Evolutionary conservation across 2,888 invertebrate genomes (phyloP), one percentile per base, ranked within the genome.

Genomic region (Incurvaria masculella): DNA sequence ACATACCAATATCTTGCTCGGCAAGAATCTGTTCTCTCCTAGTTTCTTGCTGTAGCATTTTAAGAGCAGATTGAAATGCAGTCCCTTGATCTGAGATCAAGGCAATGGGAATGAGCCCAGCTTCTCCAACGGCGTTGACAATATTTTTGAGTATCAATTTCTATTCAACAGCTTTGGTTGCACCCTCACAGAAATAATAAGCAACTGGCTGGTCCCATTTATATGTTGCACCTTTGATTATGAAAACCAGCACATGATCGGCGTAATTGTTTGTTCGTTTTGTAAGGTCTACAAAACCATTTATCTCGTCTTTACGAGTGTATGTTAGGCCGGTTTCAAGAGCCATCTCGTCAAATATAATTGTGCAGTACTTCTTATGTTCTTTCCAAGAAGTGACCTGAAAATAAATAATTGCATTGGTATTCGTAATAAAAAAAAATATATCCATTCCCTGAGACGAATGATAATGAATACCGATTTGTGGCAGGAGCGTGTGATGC

Each of bases 131-230:
- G 5, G 39, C 40, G 5, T n/a, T 14, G 14, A 47, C 42, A 21
- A 47, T 26, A 21, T 23, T 19, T 42, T 41, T 47, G n/a, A 23
- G 17, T 14, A n/a, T 47, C 10, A 6, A 21, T 44, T 44, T 21
- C 21, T 21, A 14, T 23, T 44, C 16, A n/a, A 23, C 6, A 6
- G 23, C 44, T 16, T 21, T 23, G n/a, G 47, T 47, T 16, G 47
- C 41, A 23, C 47, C 47, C 23, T 47, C 42, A 47, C 47, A 47
- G 17, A 47, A 47, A 17, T 47, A 47, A 47, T 41, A 47, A 6
- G 42, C 47, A 14, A 47, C 21, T n/a, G 42, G 18, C 42, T 47
- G 47, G n/a, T 42, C 21, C 47, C 47, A 47, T 41, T 42, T 47
- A 21, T 47, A 26, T 23, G 42, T 19, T 18, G 23, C 21, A 21